phyloP scores from a whole-genome alignment of 1,140 invertebrate genomes.

The Sweltsa coloradensis region DNA sequence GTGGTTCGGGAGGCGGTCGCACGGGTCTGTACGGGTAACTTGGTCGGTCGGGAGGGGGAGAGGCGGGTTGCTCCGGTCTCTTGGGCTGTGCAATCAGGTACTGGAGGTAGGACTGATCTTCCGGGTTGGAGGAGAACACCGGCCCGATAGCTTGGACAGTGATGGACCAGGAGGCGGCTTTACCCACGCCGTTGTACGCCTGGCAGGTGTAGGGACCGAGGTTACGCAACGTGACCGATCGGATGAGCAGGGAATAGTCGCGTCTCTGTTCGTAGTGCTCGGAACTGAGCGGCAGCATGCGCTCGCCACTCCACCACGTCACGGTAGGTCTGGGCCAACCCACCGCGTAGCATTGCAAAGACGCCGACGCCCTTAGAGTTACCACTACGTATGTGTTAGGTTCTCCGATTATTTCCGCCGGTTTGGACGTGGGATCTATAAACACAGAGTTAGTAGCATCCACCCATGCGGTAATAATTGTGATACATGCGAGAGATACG shows the following conservation, averaged over 20 bases:
- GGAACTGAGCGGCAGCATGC: slow-evolving; percentile 55
- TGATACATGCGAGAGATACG: too few species aligned
- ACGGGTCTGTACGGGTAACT: slow-evolving; percentile 6
- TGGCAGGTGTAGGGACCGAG: slow-evolving; percentile 77
- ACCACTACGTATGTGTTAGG: slow-evolving; percentile 47
- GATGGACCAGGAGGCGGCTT: slow-evolving; percentile 60
- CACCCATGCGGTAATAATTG: background rate
- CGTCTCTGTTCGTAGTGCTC: slow-evolving; percentile 56
- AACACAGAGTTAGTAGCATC: background rate
- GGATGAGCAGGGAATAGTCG: slow-evolving; percentile 61
- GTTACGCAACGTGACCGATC: slow-evolving; percentile 50
- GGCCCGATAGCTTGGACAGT: slow-evolving; percentile 55
- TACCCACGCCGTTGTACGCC: slow-evolving; percentile 70
- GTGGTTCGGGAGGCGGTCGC: slow-evolving; percentile 19
- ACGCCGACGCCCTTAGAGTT: slow-evolving; percentile 50
- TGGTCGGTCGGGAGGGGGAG: slow-evolving; percentile 15
- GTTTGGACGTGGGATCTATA: slow-evolving; percentile 31
- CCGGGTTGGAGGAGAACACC: slow-evolving; percentile 30
- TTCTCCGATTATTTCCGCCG: slow-evolving; percentile 41
- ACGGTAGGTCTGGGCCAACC: slow-evolving; percentile 69
- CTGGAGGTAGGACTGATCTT: slow-evolving; percentile 24
- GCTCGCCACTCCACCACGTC: slow-evolving; percentile 75
- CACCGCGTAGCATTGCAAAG: slow-evolving; percentile 66
- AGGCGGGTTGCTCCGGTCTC: slow-evolving; percentile 17
- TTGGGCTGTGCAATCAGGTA: slow-evolving; percentile 26